phyloP scores from a whole-genome alignment of 2,888 invertebrate genomes.

The Fragum sueziense region DNA sequence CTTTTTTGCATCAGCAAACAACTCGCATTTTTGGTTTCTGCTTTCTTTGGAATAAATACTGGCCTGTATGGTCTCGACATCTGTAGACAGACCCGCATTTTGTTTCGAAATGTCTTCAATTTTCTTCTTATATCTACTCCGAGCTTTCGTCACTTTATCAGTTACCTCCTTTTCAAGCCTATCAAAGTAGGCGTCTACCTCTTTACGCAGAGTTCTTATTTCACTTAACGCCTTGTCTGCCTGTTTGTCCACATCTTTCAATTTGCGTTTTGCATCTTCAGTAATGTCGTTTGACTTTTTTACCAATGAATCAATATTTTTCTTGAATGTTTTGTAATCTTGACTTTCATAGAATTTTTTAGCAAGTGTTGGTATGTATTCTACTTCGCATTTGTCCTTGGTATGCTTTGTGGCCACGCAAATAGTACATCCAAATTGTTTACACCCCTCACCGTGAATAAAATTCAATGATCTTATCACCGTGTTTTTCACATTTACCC shows the following conservation, averaged over 20 bases:
- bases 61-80: neutral
- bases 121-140: neutral
- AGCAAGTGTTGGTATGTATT: neutral
- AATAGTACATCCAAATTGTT: too few relatives aligned
- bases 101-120: neutral
- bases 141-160: neutral
- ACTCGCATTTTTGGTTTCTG: neutral
- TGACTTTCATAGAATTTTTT: neutral
- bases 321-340: neutral
- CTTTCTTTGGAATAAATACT: neutral
- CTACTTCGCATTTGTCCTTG: too few relatives aligned
- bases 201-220: neutral
- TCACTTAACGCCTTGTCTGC: neutral
- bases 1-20: neutral
- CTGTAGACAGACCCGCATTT: neutral
- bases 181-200: conserved; percentile 1
- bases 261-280: neutral
- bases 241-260: neutral
- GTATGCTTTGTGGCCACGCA: too few relatives aligned
- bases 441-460: too few relatives aligned
- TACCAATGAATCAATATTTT: neutral
- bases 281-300: neutral
- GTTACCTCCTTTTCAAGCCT: neutral
- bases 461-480: too few relatives aligned
- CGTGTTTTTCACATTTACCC: too few relatives aligned